These are phyloP conservation scores for Aegotheles bennettii DNA, from an alignment of 2,113 vertebrate species.

Conservation along the genomic window DNA sequence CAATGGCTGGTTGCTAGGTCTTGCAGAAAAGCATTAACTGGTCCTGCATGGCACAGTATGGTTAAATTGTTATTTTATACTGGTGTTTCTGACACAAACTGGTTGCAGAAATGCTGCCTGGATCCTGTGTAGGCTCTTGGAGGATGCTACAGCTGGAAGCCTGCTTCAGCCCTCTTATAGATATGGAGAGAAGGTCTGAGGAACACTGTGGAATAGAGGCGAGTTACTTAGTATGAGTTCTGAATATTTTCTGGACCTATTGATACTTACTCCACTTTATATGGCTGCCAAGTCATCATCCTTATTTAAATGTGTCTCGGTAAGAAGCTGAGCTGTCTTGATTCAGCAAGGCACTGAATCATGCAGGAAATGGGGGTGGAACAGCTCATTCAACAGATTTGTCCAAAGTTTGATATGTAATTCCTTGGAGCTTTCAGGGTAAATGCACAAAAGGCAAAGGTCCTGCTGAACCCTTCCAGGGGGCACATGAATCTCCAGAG, in stretches of 20 bases:
- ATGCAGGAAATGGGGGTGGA: background rate
- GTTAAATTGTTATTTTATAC: background rate
- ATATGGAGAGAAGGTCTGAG: background rate
- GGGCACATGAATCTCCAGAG: background rate
- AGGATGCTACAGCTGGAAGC: background rate
- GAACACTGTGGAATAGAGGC: background rate
- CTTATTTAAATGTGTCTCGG: background rate
- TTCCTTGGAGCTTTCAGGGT: background rate
- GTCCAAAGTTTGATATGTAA: background rate
- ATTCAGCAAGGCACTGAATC: background rate
- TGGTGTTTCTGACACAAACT: background rate
- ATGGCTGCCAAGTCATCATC: background rate
- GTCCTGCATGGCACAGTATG: rapidly evolving
- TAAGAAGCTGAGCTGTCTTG: background rate
- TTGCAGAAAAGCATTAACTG: background rate
- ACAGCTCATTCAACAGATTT: background rate
- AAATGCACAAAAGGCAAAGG: background rate
- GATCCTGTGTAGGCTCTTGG: background rate
- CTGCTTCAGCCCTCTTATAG: background rate
- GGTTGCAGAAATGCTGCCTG: background rate
- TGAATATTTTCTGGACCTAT: background rate
- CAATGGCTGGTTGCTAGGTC: background rate
- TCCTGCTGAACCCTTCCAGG: background rate
- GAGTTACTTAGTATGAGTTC: background rate
- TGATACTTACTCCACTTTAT: background rate